A percentile compares a stretch with the other conserved stretches of the same genome.
Conservation (phyloP, 2,113 vertebrate genomes). For the Gymnobelideus leadbeateri region DNA sequence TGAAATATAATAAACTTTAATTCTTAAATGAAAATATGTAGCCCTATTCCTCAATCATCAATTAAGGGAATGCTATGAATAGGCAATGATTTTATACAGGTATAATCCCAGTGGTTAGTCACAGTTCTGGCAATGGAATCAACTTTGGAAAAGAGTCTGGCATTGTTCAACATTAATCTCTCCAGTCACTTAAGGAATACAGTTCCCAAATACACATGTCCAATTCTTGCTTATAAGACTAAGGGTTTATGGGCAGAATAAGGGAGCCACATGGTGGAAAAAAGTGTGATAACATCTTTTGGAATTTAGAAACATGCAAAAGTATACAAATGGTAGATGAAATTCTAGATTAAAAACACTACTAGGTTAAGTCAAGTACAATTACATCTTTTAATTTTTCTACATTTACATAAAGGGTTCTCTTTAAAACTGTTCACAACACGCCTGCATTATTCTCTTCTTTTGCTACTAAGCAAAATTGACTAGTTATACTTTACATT, state of each 20-base stretch:
- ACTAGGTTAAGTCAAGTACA: conserved; percentile 32
- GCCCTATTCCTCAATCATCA: conserved; percentile 4
- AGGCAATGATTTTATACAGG: not conserved
- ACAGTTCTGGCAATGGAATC: conserved; percentile 30
- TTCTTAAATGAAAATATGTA: conserved; percentile 3
- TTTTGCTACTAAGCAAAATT: conserved; percentile 34
- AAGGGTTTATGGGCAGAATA: conserved; percentile 54
- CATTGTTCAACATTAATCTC: conserved; percentile 48
- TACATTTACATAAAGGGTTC: conserved; percentile 36
- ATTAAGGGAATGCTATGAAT: conserved; percentile 21
- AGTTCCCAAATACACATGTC: conserved; percentile 44
- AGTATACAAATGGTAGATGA: conserved; percentile 40
- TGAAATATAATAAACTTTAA: not conserved
- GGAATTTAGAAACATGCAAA: conserved; percentile 47
- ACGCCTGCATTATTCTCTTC: conserved; percentile 35
- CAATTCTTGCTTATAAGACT: conserved; percentile 44
- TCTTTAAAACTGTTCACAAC: conserved; percentile 6
- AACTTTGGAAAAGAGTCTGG: conserved; percentile 15
- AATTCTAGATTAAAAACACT: conserved; percentile 16
- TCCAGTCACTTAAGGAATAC: conserved; percentile 44
- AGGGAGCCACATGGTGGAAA: conserved; percentile 57
- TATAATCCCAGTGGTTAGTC: not conserved
- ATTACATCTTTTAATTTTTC: conserved; percentile 20
- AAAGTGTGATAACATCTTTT: conserved; percentile 28
- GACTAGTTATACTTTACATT: not conserved